A percentile compares a stretch with the other conserved stretches of the same genome.
These are phyloP conservation scores for Druon quercuslanigerum DNA, from an alignment of 1,140 invertebrate species.

Conservation along the genomic window DNA sequence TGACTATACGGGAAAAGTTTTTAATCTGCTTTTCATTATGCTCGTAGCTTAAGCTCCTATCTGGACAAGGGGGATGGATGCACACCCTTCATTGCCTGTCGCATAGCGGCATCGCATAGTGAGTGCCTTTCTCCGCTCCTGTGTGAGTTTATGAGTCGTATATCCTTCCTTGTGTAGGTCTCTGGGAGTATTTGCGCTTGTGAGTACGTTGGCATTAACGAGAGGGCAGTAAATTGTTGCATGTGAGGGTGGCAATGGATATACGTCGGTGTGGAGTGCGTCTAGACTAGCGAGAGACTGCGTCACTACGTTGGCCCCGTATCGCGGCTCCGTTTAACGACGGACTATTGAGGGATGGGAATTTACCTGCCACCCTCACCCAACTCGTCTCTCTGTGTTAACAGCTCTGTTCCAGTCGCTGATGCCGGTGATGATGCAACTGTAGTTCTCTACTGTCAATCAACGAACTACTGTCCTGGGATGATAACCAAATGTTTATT, in stretches of 20 bases:
- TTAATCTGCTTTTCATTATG: constrained; percentile 65
- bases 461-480: constrained; percentile 33
- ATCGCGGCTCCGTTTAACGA: constrained; percentile 65
- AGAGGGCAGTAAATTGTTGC: constrained; percentile 70
- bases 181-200: constrained; percentile 41
- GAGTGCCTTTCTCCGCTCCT: constrained; percentile 52
- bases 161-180: constrained; percentile 13
- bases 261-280: constrained; percentile 54
- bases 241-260: constrained; percentile 66
- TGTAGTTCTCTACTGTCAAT: constrained; percentile 29
- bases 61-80: neutral
- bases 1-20: constrained; percentile 53
- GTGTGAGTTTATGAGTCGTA: constrained; percentile 67
- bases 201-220: constrained; percentile 68
- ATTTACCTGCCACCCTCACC: constrained; percentile 54
- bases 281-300: constrained; percentile 74
- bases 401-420: neutral
- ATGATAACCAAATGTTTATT: constrained; percentile 4
- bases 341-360: constrained; percentile 62
- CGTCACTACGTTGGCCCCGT: constrained; percentile 68
- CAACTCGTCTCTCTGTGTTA: constrained; percentile 34
- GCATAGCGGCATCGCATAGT: constrained; percentile 40
- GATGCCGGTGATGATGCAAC: neutral
- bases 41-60: constrained; percentile 46
- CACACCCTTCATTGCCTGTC: constrained; percentile 36